phyloP scores from a whole-genome alignment of 2,797 vertebrate genomes.

The Pipistrellus nathusii region DNA sequence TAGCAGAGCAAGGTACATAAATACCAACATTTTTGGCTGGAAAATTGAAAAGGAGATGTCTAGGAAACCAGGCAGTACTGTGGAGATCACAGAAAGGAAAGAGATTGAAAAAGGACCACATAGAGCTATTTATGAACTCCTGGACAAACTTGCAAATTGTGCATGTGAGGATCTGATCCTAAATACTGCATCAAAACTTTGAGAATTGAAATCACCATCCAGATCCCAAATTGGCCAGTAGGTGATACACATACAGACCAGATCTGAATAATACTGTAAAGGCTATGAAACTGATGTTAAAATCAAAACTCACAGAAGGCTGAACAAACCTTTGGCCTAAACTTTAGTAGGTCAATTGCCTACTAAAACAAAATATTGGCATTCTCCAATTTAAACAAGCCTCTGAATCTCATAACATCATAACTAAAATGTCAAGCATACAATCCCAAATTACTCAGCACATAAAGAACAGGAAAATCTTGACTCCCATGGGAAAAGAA shows the following conservation, averaged over 20 bases:
- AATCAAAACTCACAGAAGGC: neutral
- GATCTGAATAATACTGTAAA: neutral
- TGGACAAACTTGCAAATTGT: neutral
- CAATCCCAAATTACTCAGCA: neutral
- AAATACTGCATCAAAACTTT: neutral
- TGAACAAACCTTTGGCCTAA: neutral
- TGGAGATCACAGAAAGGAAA: neutral
- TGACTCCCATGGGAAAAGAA: neutral
- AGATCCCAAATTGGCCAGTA: neutral
- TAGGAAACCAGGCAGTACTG: neutral
- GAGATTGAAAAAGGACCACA: neutral
- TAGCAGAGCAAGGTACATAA: neutral
- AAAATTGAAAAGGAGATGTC: neutral
- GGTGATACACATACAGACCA: neutral
- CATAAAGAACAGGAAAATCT: neutral
- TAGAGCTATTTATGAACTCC: neutral
- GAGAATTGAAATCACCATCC: neutral
- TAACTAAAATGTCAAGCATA: neutral
- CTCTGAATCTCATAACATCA: neutral
- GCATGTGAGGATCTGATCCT: neutral
- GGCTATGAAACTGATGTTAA: slow-evolving; percentile 3
- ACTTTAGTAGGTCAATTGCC: neutral
- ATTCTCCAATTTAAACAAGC: neutral
- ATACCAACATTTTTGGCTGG: neutral
- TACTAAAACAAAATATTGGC: neutral